Evolutionary conservation across 1,140 invertebrate species (phyloP), one percentile per base, ranked within the genome.

Genomic region (Eufriesea mexicana): DNA sequence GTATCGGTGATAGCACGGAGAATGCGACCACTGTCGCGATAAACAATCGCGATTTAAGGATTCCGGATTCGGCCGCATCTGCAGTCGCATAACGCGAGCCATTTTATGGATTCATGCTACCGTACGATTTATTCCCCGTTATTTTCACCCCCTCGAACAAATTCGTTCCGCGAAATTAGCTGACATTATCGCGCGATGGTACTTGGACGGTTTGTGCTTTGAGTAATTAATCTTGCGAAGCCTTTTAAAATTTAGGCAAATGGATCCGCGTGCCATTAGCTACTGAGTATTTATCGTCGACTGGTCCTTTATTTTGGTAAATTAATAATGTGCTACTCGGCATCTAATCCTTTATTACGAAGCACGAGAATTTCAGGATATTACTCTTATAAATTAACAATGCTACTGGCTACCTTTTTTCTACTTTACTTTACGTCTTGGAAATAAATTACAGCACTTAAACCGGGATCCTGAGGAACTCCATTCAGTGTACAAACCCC

Each of bases 31-130:
- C n/a, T 14, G 66, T 25, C 35, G 16, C 62, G 66, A 35, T 71
- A 49, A 59, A 61, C 77, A 57, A 20, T 67, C 45, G 35, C 42
- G 66, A 79, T 79, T 79, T 71, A 70, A 49, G 77, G 51, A 77
- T 77, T 55, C 16, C 62, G 49, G 61, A 71, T 70, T 79, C 54
- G 18, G 49, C 28, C 2, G 16, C 23, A 12, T 42, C 49, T 55
- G 42, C 54, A 18, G n/a, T 42, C 54, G 42, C 64, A 68, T 70
- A 78, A 70, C 20, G 64, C 42, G 42, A 68, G 42, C 66, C 45
- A 80, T 54, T 74, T 42, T 64, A 62, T 47, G 78, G 47, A 61
- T 72, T 47, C 16, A 47, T 28, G 51, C 47, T 14, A 5, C 18
- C 49, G 5, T 12, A 12, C 78, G 70, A 62, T 74, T 64, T 54